Conservation (phyloP, 2,797 vertebrate species). For the Valencia hispanica region DNA sequence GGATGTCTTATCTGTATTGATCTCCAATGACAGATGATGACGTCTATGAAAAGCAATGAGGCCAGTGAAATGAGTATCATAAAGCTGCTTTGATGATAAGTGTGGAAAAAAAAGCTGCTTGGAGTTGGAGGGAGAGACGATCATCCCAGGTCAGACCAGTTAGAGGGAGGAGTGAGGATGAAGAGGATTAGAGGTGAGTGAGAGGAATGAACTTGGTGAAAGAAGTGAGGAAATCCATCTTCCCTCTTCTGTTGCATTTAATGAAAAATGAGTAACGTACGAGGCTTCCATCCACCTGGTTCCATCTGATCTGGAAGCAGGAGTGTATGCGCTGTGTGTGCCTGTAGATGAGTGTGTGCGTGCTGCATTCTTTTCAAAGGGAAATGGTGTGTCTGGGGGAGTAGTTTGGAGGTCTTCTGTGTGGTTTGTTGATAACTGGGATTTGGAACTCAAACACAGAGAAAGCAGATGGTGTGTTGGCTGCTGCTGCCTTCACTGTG, state of each 20-base stretch:
- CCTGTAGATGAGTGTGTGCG: conserved; percentile 23
- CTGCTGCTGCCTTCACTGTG: conserved; percentile 52
- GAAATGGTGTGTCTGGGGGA: conserved; percentile 47
- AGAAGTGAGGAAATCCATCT: conserved; percentile 57
- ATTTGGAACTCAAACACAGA: conserved; percentile 80
- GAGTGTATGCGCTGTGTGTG: conserved; percentile 23
- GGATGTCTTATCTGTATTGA: conserved; percentile 58
- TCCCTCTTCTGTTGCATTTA: conserved; percentile 54
- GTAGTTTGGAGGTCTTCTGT: conserved; percentile 72
- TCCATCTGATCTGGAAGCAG: conserved; percentile 47
- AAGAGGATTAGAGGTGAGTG: conserved; percentile 39
- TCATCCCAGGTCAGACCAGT: conserved; percentile 23
- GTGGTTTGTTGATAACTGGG: conserved; percentile 82
- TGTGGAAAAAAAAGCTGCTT: conserved; percentile 46
- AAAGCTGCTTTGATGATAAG: conserved; percentile 64
- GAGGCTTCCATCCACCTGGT: conserved; percentile 46
- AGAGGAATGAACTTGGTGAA: conserved; percentile 45
- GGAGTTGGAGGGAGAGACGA: conserved; percentile 23
- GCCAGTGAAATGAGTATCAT: conserved; percentile 56
- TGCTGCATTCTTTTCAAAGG: conserved; percentile 44
- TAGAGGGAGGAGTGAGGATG: not conserved
- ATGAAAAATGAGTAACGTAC: conserved; percentile 57
- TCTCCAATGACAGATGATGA: conserved; percentile 60
- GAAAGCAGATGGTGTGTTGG: conserved; percentile 80
- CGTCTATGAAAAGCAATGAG: conserved; percentile 65